phyloP scores from a whole-genome alignment of 2,888 invertebrate species.

The Thymelicus lineola region DNA sequence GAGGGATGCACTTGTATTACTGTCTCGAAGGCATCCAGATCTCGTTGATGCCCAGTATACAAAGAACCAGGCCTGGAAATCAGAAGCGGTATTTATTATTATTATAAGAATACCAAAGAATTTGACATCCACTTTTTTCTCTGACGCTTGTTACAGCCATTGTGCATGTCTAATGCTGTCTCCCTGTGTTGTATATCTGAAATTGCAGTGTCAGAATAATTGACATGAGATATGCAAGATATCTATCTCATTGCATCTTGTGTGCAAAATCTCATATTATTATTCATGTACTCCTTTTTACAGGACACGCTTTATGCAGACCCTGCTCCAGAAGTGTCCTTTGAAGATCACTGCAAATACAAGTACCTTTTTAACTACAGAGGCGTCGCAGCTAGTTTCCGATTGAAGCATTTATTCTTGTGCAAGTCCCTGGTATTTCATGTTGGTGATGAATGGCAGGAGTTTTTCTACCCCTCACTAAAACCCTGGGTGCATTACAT shows the following conservation, averaged over 20 bases:
- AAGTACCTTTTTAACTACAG: conserved; percentile 98
- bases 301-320: conserved; percentile 94
- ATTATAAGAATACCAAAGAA: too few species aligned
- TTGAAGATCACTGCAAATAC: conserved; percentile 96
- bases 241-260: too few species aligned
- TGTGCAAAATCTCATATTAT: background rate
- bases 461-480: conserved; percentile 96
- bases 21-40: conserved; percentile 90
- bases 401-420: conserved; percentile 97
- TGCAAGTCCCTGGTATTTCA: conserved; percentile 97
- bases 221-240: too few species aligned
- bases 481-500: conserved; percentile 98
- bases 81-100: conserved; percentile 88
- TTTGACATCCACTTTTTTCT: too few species aligned
- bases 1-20: conserved; percentile 93
- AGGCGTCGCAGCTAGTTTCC: conserved; percentile 98
- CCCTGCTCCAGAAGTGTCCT: conserved; percentile 93
- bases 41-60: conserved; percentile 97
- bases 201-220: too few species aligned
- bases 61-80: conserved; percentile 99
- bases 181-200: too few species aligned
- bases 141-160: too few species aligned
- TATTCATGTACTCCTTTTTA: conserved; percentile 42
- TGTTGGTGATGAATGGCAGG: conserved; percentile 96
- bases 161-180: too few species aligned